Evolutionary conservation across 1,140 invertebrate species (phyloP), one percentile per base, ranked within the genome.

Genomic region (Macrostomum lignano): DNA sequence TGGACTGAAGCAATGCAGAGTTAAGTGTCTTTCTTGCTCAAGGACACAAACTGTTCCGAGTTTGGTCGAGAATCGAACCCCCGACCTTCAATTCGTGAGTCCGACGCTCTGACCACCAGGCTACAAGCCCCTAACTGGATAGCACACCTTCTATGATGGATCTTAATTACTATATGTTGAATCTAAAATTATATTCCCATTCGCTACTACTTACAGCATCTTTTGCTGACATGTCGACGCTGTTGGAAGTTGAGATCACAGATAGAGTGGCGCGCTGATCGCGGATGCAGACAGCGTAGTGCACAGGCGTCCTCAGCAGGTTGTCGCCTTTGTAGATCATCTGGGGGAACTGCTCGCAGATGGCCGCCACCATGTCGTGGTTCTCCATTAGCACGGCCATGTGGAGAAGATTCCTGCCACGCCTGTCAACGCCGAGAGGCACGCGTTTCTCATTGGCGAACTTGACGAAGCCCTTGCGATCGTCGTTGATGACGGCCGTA

Each of bases 321-420:
- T 32, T 34, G 23, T 37, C 36, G 11, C 3, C n/a, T 7, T 10
- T 15, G n/a, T 37, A 19, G n/a, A 37, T 31, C 7, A 37, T 21
- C 17, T 37, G 17, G n/a, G 36, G 36, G 21, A 34, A 37, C 36
- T 37, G 36, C 14, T 37, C 31, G 7, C 17, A 11, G 17, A 37
- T 11, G n/a, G 21, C 25, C 6, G 5, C 19, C 5, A 37, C 36
- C 7, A 37, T n/a, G 7, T 37, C 31, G 15, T 21, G 10, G 15
- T 37, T 31, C 2, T 25, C 29, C 9, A 17, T 34, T 9, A 37
- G 10, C 6, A 37, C 31, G 2, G 36, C 36, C 13, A 11, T 21
- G 26, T 37, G 36, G 11, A 37, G 32, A 6, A 37, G 19, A 19
- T 34, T 35, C 7, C 36, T 15, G n/a, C 29, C 29, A 17, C 33